Percentiles rank a stretch among this genome's conserved stretches.
phyloP scores from a whole-genome alignment of 1,140 invertebrate species.

The Arion vulgaris region DNA sequence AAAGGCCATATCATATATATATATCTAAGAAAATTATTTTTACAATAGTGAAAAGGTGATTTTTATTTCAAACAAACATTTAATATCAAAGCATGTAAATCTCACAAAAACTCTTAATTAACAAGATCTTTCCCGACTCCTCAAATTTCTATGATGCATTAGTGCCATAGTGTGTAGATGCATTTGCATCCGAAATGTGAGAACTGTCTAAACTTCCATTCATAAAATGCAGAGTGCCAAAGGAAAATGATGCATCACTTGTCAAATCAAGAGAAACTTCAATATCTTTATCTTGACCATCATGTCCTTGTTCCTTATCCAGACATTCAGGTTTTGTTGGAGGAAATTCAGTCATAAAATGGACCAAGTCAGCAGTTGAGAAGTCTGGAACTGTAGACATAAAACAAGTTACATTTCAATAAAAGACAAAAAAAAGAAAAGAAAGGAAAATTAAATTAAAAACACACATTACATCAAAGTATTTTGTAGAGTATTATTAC shows the following conservation, averaged over 20 bases:
- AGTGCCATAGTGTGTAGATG: background rate
- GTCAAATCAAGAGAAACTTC: background rate
- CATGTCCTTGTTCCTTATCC: background rate
- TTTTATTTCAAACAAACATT: too few species aligned
- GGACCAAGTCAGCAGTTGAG: background rate
- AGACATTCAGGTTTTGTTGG: background rate
- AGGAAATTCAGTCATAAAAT: background rate
- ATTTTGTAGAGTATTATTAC: background rate
- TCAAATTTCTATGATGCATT: background rate
- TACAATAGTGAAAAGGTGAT: too few species aligned
- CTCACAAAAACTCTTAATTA: too few species aligned
- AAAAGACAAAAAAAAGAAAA: background rate
- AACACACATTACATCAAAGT: background rate
- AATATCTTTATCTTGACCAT: background rate
- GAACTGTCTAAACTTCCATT: background rate
- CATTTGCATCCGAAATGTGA: background rate
- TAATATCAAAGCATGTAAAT: too few species aligned
- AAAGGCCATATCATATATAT: too few species aligned
- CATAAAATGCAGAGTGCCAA: background rate
- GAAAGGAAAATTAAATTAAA: background rate
- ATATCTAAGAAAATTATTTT: too few species aligned
- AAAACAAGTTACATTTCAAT: background rate
- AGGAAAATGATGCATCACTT: background rate
- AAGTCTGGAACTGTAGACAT: slow-evolving; percentile 8
- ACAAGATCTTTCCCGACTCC: too few species aligned